Evolutionary conservation across 2,113 vertebrate genomes (phyloP).

Genomic region (Sturnus vulgaris): DNA sequence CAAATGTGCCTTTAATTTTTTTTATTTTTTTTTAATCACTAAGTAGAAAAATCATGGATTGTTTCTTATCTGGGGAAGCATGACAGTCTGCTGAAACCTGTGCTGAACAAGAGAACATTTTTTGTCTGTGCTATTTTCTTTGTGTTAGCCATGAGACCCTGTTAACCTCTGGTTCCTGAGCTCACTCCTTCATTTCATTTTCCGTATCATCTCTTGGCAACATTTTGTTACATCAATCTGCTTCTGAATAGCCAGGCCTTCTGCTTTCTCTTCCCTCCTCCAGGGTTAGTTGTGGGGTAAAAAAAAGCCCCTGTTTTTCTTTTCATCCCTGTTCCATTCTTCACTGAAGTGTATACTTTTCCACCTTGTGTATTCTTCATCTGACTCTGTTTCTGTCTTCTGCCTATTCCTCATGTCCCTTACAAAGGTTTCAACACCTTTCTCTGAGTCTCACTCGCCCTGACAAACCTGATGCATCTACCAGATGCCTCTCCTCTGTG

Average conservation of each 20-base stretch:
- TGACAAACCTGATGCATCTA: background rate
- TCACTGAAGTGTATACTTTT: background rate
- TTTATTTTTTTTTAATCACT: background rate
- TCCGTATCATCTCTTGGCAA: background rate
- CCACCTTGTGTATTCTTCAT: background rate
- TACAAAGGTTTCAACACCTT: background rate
- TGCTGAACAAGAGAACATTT: background rate
- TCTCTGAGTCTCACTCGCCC: background rate
- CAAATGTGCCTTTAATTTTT: background rate
- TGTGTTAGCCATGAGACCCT: background rate
- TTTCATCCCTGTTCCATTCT: background rate
- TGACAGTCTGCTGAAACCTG: background rate
- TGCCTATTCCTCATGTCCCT: background rate
- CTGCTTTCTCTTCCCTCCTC: background rate
- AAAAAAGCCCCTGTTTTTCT: background rate
- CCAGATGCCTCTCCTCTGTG: background rate
- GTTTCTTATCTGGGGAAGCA: background rate
- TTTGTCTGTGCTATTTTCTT: background rate
- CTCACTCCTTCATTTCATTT: background rate
- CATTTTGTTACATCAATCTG: background rate
- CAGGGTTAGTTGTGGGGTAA: background rate
- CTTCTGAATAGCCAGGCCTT: background rate
- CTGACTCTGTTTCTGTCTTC: background rate
- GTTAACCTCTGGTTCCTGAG: background rate
- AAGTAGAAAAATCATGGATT: background rate